These are phyloP conservation scores for Amphipyra tragopoginis DNA, from an alignment of 2,888 invertebrate species.

Conservation along the genomic window DNA sequence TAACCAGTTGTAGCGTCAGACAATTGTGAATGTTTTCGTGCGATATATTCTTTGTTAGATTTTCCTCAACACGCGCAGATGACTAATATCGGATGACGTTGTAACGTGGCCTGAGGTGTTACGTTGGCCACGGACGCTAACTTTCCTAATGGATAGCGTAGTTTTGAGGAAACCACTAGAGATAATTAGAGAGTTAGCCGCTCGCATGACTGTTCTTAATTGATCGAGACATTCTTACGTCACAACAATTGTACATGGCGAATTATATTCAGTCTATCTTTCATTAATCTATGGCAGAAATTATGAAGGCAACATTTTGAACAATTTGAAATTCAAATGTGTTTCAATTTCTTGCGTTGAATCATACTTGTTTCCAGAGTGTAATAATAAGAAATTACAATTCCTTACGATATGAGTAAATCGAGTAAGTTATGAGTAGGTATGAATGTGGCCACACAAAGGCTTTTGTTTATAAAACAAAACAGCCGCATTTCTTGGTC, in stretches of 20 bases:
- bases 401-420: constrained; percentile 69
- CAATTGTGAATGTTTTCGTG: constrained; percentile 55
- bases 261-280: constrained; percentile 47
- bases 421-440: constrained; percentile 71
- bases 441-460: constrained; percentile 76
- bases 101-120: constrained; percentile 67
- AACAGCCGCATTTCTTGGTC: constrained; percentile 73
- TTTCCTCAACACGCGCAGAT: constrained; percentile 71
- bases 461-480: constrained; percentile 87
- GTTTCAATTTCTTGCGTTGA: constrained; percentile 59
- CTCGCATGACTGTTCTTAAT: constrained; percentile 78
- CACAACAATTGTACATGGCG: constrained; percentile 55
- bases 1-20: constrained; percentile 56
- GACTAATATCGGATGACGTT: constrained; percentile 82
- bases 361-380: constrained; percentile 58
- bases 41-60: constrained; percentile 72
- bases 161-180: constrained; percentile 82
- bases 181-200: constrained; percentile 82
- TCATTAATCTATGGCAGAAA: constrained; percentile 44
- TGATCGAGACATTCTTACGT: constrained; percentile 76
- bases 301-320: constrained; percentile 50
- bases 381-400: constrained; percentile 65
- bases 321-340: constrained; percentile 64
- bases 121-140: constrained; percentile 64
- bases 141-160: constrained; percentile 83